Percentiles rank a stretch among this genome's conserved stretches.
These are phyloP conservation scores for Jaculus jaculus DNA, from an alignment of 2,113 vertebrate genomes.

Conservation along the genomic window DNA sequence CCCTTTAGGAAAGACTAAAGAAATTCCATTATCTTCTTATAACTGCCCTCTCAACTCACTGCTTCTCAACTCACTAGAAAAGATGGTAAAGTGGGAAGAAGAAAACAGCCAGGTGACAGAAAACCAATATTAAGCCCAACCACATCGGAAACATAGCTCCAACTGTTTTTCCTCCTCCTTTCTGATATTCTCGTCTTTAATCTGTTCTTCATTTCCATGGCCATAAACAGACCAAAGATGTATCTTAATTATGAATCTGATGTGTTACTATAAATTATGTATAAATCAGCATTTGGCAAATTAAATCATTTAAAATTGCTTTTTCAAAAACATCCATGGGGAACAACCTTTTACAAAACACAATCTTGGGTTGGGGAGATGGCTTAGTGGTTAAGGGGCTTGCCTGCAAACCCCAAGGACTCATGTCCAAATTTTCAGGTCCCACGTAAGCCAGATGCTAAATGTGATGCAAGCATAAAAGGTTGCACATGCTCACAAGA, in stretches of 20 bases:
- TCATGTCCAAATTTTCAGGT: too few relatives aligned
- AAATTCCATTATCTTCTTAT: background rate
- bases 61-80: constrained; percentile 14
- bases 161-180: background rate
- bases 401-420: too few relatives aligned
- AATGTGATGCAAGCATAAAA: too few relatives aligned
- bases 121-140: background rate
- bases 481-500: too few relatives aligned
- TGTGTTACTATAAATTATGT: constrained; percentile 49
- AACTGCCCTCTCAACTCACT: background rate
- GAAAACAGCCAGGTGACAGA: constrained; percentile 17
- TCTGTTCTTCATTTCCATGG: constrained; percentile 15
- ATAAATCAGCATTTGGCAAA: constrained; percentile 15
- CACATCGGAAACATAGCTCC: constrained; percentile 9
- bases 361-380: background rate
- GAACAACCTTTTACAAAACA: constrained; percentile 32
- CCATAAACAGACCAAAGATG: constrained; percentile 41
- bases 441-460: too few relatives aligned
- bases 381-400: too few relatives aligned
- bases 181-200: constrained; percentile 42
- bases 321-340: constrained; percentile 25
- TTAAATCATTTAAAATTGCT: constrained; percentile 34
- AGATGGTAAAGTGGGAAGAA: background rate
- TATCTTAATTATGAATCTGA: constrained; percentile 27
- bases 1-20: background rate